Conservation (phyloP, 2,113 vertebrate genomes). For the Pogonocichla stellata region DNA sequence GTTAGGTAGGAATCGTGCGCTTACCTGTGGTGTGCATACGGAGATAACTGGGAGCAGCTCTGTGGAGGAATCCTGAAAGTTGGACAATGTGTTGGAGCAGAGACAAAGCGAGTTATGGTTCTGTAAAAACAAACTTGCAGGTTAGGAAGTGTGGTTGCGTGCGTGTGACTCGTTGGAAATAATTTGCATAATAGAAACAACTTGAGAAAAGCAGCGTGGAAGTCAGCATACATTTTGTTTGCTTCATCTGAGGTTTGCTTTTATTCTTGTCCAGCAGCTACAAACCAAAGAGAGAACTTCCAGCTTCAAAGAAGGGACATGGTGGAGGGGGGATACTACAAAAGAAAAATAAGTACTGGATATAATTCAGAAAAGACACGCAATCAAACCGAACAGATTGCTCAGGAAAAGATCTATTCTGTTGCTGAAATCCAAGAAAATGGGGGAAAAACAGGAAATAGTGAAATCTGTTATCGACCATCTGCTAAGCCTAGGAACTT, state of each 20-base stretch:
- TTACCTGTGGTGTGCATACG: background rate
- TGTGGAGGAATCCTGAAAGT: background rate
- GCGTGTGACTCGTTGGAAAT: background rate
- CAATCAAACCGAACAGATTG: conserved; percentile 65
- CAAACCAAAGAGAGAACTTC: background rate
- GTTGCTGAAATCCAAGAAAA: conserved; percentile 71
- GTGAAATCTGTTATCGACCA: conserved; percentile 67
- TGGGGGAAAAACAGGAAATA: conserved; percentile 69
- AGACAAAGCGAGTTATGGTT: background rate
- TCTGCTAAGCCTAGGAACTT: conserved; percentile 61
- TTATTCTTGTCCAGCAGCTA: conserved; percentile 25
- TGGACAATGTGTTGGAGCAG: background rate
- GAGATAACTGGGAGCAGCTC: background rate
- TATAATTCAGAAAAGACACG: conserved; percentile 67
- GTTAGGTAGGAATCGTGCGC: accelerated
- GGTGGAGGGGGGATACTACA: background rate
- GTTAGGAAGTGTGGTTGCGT: background rate
- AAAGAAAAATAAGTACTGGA: conserved; percentile 61
- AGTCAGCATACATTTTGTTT: background rate
- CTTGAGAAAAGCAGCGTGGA: background rate
- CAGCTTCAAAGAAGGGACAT: background rate
- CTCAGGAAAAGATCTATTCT: conserved; percentile 68
- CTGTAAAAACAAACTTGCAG: background rate
- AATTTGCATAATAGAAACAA: conserved; percentile 11
- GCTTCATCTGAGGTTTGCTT: background rate